These are phyloP conservation scores for Apamea anceps DNA, from an alignment of 2,888 invertebrate genomes.

Conservation along the genomic window DNA sequence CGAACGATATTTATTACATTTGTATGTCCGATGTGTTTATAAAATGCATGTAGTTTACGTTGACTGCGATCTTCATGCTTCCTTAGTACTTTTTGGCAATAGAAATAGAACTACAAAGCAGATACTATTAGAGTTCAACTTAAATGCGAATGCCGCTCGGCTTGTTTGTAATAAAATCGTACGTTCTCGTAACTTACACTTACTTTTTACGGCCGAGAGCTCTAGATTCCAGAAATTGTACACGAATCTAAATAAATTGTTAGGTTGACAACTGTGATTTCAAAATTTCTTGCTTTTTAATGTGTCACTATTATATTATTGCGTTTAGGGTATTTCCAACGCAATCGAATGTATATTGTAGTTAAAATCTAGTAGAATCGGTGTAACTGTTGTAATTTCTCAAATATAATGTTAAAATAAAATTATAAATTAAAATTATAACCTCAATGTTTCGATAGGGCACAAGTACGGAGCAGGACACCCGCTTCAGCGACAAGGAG, in stretches of 20 bases:
- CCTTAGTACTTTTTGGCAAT: neutral
- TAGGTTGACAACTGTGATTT: neutral
- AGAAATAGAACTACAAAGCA: neutral
- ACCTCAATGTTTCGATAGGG: conserved; percentile 91
- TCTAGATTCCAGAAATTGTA: neutral
- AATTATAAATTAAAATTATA: too few relatives aligned
- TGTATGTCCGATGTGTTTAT: neutral
- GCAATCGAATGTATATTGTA: neutral
- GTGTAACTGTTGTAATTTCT: neutral
- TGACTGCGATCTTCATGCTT: conserved; percentile 1
- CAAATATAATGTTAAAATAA: neutral
- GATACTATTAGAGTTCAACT: neutral
- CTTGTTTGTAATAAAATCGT: neutral
- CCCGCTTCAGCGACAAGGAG: conserved; percentile 99
- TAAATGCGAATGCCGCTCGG: neutral
- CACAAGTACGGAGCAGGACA: conserved; percentile 99
- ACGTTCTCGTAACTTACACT: neutral
- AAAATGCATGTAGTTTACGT: neutral
- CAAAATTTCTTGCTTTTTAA: neutral
- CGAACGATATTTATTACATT: conserved; percentile 6
- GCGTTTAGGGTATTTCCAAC: neutral
- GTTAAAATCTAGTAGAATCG: neutral
- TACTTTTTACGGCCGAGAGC: neutral
- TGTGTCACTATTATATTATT: neutral
- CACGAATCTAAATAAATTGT: neutral